phyloP scores from a whole-genome alignment of 2,113 vertebrate species.

The Mugil cephalus region DNA sequence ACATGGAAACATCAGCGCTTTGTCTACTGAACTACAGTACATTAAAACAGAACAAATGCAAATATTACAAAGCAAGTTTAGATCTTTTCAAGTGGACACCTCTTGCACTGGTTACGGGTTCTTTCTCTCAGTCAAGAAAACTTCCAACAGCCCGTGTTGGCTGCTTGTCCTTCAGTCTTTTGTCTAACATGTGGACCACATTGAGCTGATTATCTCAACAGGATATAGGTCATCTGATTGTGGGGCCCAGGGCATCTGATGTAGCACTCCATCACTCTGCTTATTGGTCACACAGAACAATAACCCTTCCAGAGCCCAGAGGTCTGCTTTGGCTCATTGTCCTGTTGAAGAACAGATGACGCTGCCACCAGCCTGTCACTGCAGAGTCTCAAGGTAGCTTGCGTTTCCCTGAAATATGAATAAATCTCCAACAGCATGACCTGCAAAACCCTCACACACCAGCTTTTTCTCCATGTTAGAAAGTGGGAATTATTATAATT shows the following conservation, averaged over 20 bases:
- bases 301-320: not conserved
- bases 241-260: not conserved
- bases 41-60: too few relatives aligned
- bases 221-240: not conserved
- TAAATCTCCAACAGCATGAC: too few relatives aligned
- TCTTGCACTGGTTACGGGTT: not conserved
- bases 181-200: too few relatives aligned
- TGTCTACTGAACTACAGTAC: too few relatives aligned
- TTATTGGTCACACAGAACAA: not conserved
- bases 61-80: not conserved
- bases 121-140: not conserved
- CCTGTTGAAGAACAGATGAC: not conserved
- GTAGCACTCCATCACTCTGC: not conserved
- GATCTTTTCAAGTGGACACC: not conserved
- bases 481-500: too few relatives aligned
- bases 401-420: not conserved
- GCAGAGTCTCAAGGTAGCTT: not conserved
- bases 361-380: not conserved
- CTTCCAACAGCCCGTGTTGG: not conserved
- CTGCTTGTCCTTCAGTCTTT: not conserved
- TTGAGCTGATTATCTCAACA: not conserved
- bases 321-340: not conserved
- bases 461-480: too few relatives aligned
- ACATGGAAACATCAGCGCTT: too few relatives aligned
- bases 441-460: too few relatives aligned